Conservation (phyloP, 2,113 vertebrate genomes). For the Myiagra hebetior region DNA sequence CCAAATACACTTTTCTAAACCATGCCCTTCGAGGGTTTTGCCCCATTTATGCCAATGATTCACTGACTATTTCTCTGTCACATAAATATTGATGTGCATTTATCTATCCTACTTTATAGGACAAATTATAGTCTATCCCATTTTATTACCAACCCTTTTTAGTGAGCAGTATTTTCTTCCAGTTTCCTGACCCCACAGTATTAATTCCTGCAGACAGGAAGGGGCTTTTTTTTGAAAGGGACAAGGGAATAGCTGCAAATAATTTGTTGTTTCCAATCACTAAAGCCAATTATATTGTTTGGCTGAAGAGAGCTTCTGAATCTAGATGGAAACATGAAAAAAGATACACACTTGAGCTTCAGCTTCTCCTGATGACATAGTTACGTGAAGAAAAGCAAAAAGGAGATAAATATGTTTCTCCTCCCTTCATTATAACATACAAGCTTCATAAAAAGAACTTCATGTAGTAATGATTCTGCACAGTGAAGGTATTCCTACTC, state of each 20-base stretch:
- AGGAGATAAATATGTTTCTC: not conserved
- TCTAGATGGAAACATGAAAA: not conserved
- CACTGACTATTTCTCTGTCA: not conserved
- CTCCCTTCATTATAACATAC: not conserved
- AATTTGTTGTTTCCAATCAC: not conserved
- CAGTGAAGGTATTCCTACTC: not conserved
- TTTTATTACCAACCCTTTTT: not conserved
- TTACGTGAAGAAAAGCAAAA: not conserved
- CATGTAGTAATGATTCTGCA: not conserved
- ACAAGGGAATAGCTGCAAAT: not conserved
- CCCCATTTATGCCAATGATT: not conserved
- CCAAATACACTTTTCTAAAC: not conserved
- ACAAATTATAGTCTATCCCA: not conserved
- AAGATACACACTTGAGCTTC: not conserved
- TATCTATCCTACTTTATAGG: not conserved
- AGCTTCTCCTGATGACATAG: not conserved
- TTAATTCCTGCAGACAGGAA: not conserved
- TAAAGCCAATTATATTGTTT: not conserved
- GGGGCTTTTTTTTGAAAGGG: not conserved
- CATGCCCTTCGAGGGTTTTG: rapidly evolving
- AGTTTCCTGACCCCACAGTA: not conserved
- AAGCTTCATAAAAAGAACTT: not conserved
- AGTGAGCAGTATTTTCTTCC: not conserved
- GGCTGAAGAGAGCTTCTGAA: not conserved
- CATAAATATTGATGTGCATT: not conserved